Evolutionary conservation across 1,140 invertebrate species (phyloP).

Genomic region (Cheumatopsyche charites): DNA sequence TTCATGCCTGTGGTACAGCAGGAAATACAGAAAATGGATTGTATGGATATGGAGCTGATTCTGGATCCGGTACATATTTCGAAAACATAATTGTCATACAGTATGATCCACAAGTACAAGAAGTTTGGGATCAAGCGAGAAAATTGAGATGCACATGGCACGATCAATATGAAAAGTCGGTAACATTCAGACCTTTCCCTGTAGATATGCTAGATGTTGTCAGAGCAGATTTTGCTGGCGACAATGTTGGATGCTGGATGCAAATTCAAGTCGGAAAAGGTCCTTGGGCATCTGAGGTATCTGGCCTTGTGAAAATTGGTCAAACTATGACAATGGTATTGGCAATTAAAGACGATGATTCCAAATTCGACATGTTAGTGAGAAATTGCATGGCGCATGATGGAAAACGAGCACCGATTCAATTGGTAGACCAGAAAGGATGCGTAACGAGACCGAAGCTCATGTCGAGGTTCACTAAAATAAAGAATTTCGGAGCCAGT

Average conservation of each 20-base stretch:
- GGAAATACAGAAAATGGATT: constrained; percentile 89
- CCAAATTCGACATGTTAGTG: constrained; percentile 95
- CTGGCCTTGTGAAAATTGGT: constrained; percentile 92
- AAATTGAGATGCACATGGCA: constrained; percentile 95
- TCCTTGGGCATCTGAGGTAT: constrained; percentile 94
- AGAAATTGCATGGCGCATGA: constrained; percentile 94
- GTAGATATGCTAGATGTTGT: constrained; percentile 96
- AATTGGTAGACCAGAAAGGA: constrained; percentile 90
- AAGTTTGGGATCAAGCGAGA: constrained; percentile 94
- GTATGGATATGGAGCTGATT: constrained; percentile 80
- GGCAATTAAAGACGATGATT: constrained; percentile 94
- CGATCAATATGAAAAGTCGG: constrained; percentile 94
- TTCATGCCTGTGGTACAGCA: constrained; percentile 89
- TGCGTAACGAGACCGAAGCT: constrained; percentile 90
- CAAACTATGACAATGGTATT: constrained; percentile 98
- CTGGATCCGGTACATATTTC: constrained; percentile 89
- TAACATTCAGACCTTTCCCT: constrained; percentile 92
- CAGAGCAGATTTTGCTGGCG: constrained; percentile 90
- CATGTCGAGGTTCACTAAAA: constrained; percentile 93
- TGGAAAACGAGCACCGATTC: constrained; percentile 92
- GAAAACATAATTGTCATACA: constrained; percentile 95
- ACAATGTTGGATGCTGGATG: constrained; percentile 96
- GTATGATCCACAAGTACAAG: constrained; percentile 93
- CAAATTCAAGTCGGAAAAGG: constrained; percentile 94
- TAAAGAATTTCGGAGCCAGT: constrained; percentile 92